Evolutionary conservation across 2,888 invertebrate genomes (phyloP), one percentile per base, ranked within the genome.

Genomic region (Rhyacophila evoluta): DNA sequence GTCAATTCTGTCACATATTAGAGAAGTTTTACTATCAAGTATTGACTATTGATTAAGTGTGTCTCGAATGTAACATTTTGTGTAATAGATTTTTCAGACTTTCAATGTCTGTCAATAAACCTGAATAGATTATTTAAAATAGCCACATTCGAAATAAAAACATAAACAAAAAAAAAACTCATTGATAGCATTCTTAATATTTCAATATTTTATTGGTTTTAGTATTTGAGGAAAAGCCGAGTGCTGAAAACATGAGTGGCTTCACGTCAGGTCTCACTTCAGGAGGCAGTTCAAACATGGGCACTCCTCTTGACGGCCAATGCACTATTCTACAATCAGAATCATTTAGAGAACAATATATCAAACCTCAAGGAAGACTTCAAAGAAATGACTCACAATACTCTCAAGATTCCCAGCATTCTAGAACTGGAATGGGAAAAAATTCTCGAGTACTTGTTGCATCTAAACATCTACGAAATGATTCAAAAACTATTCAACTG

Each of bases 201-300:
- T n/a, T n/a, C n/a, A n/a, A 68, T 3, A 3, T 82, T 55, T 78
- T 29, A 55, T 74, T 29, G 1, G 84, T 84, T 86, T 0, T 85
- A 95, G 95, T 95, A 77, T 95, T 95, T 85, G 95, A 95, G 84
- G 95, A 95, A 84, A 92, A 93, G 79, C 91, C 92, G 55, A 90
- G 90, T 0, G 87, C 89, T 12, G 90, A 91, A 80, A 89, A 90
- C 86, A 87, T 89, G 78, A 89, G 89, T 84, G 89, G 88, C 0
- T 87, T 88, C 84, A 85, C 89, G 0, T 89, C 89, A 11, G 88
- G 87, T 4, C 84, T 85, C 69, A 86, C 87, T 79, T 88, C 89
- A 11, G 88, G 87, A 3, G 86, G 85, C 69, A 89, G 89, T 84
- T 88, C 89, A 38, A 86, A 87, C 28, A 86, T 85, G 74, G 86